These are phyloP conservation scores for Mustelus asterias DNA, from an alignment of 2,113 vertebrate species.

Conservation along the genomic window DNA sequence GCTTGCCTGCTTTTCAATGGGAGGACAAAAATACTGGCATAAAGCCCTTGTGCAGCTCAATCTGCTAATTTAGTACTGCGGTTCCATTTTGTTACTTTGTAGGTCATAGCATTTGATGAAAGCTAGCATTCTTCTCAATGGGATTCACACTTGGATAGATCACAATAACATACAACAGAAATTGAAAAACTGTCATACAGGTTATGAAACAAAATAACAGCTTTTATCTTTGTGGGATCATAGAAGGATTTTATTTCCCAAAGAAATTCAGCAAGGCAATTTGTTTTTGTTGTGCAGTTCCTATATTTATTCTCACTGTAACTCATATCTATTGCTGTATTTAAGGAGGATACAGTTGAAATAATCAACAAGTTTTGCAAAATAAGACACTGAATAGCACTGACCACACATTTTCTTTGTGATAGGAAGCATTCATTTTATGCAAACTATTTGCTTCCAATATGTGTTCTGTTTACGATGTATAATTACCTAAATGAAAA, in stretches of 20 bases:
- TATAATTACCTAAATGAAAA: not conserved
- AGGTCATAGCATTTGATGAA: not conserved
- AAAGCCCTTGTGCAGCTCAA: not conserved
- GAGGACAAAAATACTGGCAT: not conserved
- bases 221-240: not conserved
- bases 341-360: not conserved
- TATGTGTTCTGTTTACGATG: not conserved
- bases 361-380: not conserved
- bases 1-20: not conserved
- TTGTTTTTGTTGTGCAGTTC: not conserved
- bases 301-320: not conserved
- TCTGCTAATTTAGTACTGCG: not conserved
- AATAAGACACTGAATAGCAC: not conserved
- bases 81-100: conserved; percentile 4
- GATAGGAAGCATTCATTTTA: not conserved
- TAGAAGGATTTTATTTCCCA: not conserved
- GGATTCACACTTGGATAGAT: not conserved
- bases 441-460: not conserved
- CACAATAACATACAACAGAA: not conserved
- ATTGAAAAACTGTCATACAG: not conserved
- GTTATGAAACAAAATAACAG: not conserved
- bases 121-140: not conserved
- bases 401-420: not conserved
- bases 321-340: not conserved
- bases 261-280: not conserved